Evolutionary conservation across 2,797 vertebrate genomes (phyloP).

Genomic region (Cyprinella venusta): DNA sequence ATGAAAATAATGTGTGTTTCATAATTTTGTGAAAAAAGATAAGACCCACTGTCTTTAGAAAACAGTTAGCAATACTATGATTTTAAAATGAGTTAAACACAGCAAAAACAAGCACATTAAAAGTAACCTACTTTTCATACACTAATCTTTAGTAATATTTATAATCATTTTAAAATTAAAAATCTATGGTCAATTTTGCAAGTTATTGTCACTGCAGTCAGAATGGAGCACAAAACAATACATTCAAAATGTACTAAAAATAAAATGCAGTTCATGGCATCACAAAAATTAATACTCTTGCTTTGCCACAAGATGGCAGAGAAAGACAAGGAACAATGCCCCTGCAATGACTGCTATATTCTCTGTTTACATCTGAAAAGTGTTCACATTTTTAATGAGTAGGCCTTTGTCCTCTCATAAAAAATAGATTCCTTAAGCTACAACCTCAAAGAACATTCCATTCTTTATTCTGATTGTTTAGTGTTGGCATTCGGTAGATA

Average conservation of each 20-base stretch:
- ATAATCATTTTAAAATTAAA: neutral
- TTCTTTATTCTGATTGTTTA: neutral
- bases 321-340: neutral
- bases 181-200: neutral
- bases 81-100: neutral
- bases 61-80: neutral
- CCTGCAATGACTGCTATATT: neutral
- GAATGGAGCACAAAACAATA: neutral
- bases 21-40: neutral
- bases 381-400: neutral
- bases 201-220: neutral
- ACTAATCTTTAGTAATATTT: neutral
- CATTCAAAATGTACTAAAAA: neutral
- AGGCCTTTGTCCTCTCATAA: neutral
- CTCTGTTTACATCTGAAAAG: neutral
- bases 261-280: neutral
- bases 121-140: neutral
- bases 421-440: neutral
- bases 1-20: neutral
- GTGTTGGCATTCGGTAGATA: neutral
- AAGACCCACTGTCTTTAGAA: neutral
- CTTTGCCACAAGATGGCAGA: constrained; percentile 17
- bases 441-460: neutral
- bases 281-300: neutral
- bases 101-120: neutral